Percentiles rank a stretch among this genome's conserved stretches.
These are phyloP conservation scores for Cyclopterus lumpus DNA, from an alignment of 2,797 vertebrate species.

Conservation along the genomic window DNA sequence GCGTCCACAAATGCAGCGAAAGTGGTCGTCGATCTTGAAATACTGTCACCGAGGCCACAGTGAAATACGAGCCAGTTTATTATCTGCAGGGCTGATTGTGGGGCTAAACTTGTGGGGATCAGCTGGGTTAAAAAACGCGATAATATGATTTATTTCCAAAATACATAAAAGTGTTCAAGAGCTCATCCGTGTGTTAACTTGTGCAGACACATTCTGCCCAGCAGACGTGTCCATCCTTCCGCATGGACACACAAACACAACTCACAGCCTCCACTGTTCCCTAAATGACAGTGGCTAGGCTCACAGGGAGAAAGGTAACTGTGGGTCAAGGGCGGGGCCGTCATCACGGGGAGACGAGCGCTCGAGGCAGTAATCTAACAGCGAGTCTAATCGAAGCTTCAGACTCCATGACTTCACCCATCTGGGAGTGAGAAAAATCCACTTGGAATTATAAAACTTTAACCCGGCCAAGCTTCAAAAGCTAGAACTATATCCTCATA, in stretches of 20 bases:
- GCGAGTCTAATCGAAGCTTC: constrained; percentile 55
- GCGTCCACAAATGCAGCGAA: constrained; percentile 37
- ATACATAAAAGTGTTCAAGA: background rate
- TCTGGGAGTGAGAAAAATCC: constrained; percentile 8
- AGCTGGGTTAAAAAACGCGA: constrained; percentile 15
- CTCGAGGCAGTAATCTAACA: constrained; percentile 60
- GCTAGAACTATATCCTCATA: constrained; percentile 8
- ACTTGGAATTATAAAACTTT: constrained; percentile 50
- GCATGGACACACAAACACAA: background rate
- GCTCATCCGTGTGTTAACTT: constrained; percentile 15
- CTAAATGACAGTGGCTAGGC: constrained; percentile 20
- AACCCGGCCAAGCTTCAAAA: constrained; percentile 43
- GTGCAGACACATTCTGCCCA: constrained; percentile 8
- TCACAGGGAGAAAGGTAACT: constrained; percentile 27
- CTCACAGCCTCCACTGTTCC: background rate
- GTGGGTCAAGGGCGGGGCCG: constrained; percentile 56
- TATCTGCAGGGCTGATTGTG: constrained; percentile 37
- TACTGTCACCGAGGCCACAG: constrained; percentile 34
- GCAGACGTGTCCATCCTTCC: background rate
- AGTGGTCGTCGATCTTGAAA: constrained; percentile 51
- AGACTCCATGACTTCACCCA: constrained; percentile 50
- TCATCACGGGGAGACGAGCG: constrained; percentile 45
- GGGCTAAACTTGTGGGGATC: constrained; percentile 24
- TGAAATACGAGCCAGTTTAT: constrained; percentile 41
- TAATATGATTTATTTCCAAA: background rate